phyloP scores from a whole-genome alignment of 1,140 invertebrate species.

The Atta cephalotes region DNA sequence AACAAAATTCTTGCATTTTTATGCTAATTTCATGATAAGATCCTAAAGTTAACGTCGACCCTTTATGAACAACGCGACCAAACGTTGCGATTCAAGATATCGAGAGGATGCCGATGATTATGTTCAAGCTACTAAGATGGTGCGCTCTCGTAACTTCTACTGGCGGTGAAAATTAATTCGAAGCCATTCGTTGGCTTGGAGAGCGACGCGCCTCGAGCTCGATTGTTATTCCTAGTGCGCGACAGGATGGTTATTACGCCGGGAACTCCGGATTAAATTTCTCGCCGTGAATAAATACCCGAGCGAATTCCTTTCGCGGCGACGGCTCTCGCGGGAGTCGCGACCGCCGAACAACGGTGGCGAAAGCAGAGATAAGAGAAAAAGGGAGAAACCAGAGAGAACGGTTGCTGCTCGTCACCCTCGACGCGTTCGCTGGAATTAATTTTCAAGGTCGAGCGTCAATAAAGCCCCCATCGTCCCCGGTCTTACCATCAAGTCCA shows the following conservation, averaged over 20 bases:
- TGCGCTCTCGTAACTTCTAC: slow-evolving; percentile 23
- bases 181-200: slow-evolving; percentile 10
- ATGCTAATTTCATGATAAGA: slow-evolving; percentile 1
- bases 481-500: slow-evolving; percentile 13
- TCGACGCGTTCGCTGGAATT: slow-evolving; percentile 34
- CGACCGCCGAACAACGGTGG: slow-evolving; percentile 16
- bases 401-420: slow-evolving; percentile 19
- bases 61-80: background rate
- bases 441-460: slow-evolving; percentile 61
- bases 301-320: slow-evolving; percentile 63
- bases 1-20: too few species aligned
- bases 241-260: slow-evolving; percentile 63
- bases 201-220: slow-evolving; percentile 34
- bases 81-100: slow-evolving; percentile 16
- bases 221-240: slow-evolving; percentile 65
- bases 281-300: slow-evolving; percentile 64
- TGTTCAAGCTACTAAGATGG: slow-evolving; percentile 5
- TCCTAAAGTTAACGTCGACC: slow-evolving; percentile 12
- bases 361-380: background rate
- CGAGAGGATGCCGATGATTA: slow-evolving; percentile 28
- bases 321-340: slow-evolving; percentile 34
- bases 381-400: background rate
- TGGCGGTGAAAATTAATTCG: slow-evolving; percentile 61
- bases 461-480: slow-evolving; percentile 35
- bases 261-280: slow-evolving; percentile 63